phyloP scores from a whole-genome alignment of 1,140 invertebrate species.

The Plodia interpunctella region DNA sequence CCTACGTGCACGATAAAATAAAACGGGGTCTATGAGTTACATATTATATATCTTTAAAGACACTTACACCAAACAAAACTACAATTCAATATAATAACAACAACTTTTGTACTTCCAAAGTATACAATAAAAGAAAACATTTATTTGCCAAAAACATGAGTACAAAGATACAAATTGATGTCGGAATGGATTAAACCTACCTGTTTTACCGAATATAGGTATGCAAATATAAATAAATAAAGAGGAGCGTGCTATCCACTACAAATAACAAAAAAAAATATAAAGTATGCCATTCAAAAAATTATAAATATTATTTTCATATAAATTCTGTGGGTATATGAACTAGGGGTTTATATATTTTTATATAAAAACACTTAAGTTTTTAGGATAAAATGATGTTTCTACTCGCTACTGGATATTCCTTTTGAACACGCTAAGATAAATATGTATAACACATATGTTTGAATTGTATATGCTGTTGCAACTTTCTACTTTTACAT shows the following conservation, averaged over 20 bases:
- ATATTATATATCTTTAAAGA: too few species aligned
- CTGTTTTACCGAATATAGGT: too few species aligned
- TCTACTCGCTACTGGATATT: background rate
- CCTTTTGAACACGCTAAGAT: slow-evolving; percentile 8
- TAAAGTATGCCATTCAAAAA: background rate
- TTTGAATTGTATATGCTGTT: background rate
- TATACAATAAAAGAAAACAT: too few species aligned
- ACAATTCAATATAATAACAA: background rate
- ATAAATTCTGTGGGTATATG: slow-evolving; percentile 57
- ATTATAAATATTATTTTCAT: slow-evolving; percentile 7
- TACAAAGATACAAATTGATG: too few species aligned
- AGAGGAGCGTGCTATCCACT: too few species aligned
- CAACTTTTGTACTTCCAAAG: background rate
- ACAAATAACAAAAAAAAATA: slow-evolving; percentile 9
- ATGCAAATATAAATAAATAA: too few species aligned
- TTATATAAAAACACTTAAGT: slow-evolving; percentile 60
- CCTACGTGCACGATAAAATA: too few species aligned
- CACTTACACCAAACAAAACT: too few species aligned
- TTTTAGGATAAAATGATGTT: background rate
- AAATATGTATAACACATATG: slow-evolving; percentile 17
- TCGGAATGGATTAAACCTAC: too few species aligned
- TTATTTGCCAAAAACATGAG: too few species aligned
- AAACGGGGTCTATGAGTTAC: background rate
- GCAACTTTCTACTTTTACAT: background rate
- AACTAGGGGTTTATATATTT: slow-evolving; percentile 52